A percentile compares a stretch with the other conserved stretches of the same genome.
Evolutionary conservation across 2,113 vertebrate genomes (phyloP).

Genomic region (Clarias magur): DNA sequence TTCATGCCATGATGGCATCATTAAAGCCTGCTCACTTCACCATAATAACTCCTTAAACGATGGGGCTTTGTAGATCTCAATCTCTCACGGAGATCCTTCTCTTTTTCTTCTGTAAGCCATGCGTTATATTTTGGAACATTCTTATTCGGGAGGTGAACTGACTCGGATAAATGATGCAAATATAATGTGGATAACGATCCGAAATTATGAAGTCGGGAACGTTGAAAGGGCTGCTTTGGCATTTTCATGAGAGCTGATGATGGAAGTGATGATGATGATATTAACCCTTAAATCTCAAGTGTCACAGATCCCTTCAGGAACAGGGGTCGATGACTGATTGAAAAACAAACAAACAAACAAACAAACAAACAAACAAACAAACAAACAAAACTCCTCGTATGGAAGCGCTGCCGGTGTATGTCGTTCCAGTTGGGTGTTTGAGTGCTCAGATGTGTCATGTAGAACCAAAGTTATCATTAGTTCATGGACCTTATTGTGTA

Average conservation of each 20-base stretch:
- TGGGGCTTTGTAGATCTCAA: conserved; percentile 28
- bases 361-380: no score
- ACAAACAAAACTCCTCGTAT: no score
- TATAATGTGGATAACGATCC: conserved; percentile 31
- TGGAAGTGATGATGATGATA: rapidly evolving
- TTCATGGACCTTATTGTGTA: no score
- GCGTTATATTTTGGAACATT: conserved; percentile 12
- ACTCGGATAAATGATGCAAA: conserved; percentile 31
- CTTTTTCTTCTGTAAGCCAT: neutral
- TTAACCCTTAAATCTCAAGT: neutral
- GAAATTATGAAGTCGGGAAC: neutral
- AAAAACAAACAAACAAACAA: no score
- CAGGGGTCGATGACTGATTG: no score
- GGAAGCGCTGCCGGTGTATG: no score
- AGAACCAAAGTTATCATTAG: no score
- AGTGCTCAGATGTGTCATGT: no score
- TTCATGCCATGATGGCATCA: conserved; percentile 25
- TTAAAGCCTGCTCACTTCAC: conserved; percentile 39
- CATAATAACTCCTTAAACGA: conserved; percentile 42
- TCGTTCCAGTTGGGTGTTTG: no score
- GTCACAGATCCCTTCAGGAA: no score
- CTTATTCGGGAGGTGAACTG: conserved; percentile 12
- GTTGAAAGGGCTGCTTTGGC: neutral
- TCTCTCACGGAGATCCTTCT: conserved; percentile 10
- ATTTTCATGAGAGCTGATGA: neutral